These are phyloP conservation scores for Bombus balteatus DNA, from an alignment of 1,140 invertebrate genomes.

Conservation along the genomic window DNA sequence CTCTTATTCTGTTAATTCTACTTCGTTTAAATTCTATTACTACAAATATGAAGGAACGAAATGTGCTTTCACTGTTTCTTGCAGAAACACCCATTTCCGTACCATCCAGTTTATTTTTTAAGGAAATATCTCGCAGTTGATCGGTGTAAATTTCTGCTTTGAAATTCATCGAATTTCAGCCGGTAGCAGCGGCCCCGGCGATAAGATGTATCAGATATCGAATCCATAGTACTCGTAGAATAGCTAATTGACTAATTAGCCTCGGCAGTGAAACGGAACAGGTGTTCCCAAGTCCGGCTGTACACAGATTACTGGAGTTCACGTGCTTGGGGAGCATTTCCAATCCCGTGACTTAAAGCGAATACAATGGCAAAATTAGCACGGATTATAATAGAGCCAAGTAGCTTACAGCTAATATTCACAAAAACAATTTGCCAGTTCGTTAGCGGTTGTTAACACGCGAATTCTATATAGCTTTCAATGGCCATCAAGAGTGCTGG, in stretches of 20 bases:
- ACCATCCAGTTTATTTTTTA: no score
- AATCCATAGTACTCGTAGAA: constrained; percentile 26
- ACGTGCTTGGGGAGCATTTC: constrained; percentile 62
- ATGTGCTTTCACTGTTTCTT: no score
- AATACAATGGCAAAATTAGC: constrained; percentile 71
- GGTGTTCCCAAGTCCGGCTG: constrained; percentile 68
- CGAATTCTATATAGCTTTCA: neutral
- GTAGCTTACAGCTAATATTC: constrained; percentile 28
- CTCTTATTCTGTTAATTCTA: no score
- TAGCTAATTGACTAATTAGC: constrained; percentile 73
- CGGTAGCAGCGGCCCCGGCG: neutral
- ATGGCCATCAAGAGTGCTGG: neutral
- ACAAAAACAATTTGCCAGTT: constrained; percentile 59
- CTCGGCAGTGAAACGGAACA: constrained; percentile 72
- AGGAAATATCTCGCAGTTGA: no score
- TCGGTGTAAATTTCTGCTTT: no score
- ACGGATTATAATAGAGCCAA: constrained; percentile 60
- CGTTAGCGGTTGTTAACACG: constrained; percentile 32
- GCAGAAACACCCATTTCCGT: no score
- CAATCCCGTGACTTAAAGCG: constrained; percentile 67
- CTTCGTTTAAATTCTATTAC: no score
- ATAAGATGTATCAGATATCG: neutral
- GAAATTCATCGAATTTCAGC: neutral
- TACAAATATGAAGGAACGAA: no score
- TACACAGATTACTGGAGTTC: constrained; percentile 72